phyloP scores from a whole-genome alignment of 2,113 vertebrate species.

The Tursiops truncatus region DNA sequence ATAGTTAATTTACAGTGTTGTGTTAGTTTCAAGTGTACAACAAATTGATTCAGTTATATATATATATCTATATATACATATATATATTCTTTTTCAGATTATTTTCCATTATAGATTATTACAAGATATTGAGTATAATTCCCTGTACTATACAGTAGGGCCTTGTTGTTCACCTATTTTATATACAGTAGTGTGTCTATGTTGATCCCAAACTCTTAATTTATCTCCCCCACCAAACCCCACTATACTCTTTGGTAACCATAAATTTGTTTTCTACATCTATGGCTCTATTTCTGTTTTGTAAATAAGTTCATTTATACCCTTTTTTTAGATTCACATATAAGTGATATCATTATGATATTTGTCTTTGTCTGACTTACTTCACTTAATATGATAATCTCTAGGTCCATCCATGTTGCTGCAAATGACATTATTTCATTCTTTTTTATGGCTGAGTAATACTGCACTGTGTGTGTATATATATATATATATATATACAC shows the following conservation, averaged over 20 bases:
- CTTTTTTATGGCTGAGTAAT: not conserved
- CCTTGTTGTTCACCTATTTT: not conserved
- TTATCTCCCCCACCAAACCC: not conserved
- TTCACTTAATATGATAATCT: not conserved
- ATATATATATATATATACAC: too few species aligned
- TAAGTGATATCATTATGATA: not conserved
- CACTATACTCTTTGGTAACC: not conserved
- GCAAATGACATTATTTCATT: not conserved
- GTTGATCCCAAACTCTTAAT: not conserved
- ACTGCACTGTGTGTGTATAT: not conserved
- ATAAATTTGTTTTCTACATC: not conserved
- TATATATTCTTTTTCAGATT: not conserved
- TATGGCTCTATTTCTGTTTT: not conserved
- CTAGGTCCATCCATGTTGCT: not conserved
- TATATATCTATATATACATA: not conserved
- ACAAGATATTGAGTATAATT: not conserved
- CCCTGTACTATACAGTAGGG: not conserved
- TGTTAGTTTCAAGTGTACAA: not conserved
- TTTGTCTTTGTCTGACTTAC: not conserved
- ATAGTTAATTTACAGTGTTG: not conserved
- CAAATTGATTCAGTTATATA: not conserved
- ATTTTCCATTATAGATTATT: not conserved
- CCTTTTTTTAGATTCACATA: not conserved
- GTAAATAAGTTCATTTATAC: not conserved
- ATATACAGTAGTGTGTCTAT: not conserved